Evolutionary conservation across 2,113 vertebrate genomes (phyloP), one percentile per base, ranked within the genome.

Genomic region (Nyctereutes procyonoides): DNA sequence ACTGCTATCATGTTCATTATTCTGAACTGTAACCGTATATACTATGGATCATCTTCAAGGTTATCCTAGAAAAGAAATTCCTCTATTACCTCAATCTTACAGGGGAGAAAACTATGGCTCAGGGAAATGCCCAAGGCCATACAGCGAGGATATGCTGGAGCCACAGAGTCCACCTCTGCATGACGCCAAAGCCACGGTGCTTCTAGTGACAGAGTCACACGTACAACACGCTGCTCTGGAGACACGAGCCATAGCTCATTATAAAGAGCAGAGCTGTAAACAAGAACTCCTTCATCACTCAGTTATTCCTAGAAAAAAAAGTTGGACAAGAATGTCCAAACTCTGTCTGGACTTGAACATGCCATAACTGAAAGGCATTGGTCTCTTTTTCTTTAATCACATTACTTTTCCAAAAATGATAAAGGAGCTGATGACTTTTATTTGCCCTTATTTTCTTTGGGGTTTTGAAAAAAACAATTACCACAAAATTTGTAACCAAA

Each of bases 391-490:
- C 65, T 88, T 88, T 92, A 91, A 63, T 86, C 60, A 56, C 1
- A 77, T 51, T 93, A 76, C 24, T 95, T 67, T 93, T 93, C 51
- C 90, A 92, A 97, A 96, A 95, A 62, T 63, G 53, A 74, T 55
- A 77, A 83, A 77, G 19, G 43, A 93, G 88, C n/a, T 63, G 35
- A 89, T 82, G 32, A 11, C 35, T 95, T 85, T 90, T 81, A 74
- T 84, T 87, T 95, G 67, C 51, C 51, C 92, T 92, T 92, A 82
- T 17, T 74, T 88, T 90, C 81, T 79, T 83, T 90, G 67, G 17
- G 28, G 17, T 92, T 97, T 84, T 55, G 51, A 88, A 96, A 79
- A 79, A 58, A 74, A 84, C 16, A 88, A 85, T 80, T 92, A 74
- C 30, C 63, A 74, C 19, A 67, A 85, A 93, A 97, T 89, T 55